Base-by-base conservation (phyloP, 2,797 vertebrate genomes). In the Halcyon smyrnensis region DNA sequence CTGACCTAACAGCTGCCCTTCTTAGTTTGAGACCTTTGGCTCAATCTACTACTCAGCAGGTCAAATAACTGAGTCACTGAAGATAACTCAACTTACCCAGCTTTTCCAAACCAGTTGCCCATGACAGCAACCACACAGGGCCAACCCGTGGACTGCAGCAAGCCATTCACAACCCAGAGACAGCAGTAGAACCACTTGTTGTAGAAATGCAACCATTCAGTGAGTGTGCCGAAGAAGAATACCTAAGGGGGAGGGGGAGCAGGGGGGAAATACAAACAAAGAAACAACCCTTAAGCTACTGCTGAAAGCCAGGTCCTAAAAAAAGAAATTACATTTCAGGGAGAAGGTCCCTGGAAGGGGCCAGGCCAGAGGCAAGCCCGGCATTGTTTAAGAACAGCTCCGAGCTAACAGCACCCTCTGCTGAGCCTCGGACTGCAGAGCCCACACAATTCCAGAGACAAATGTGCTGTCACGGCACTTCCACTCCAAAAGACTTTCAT, bases 71-170 rank as follows among this genome's bases (percentile, higher is more conserved):
- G 39, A 90, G 46, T 73, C 87, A 90, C 16, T 54, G 23, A 57
- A 91, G 76, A 74, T 59, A 91, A 74, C 32, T 64, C 24, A 54
- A 96, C 98, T 53, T 97, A 99, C 99, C 99, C 99, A 2, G 99
- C 97, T 97, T 99, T 99, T 80, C 99, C 99, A 94, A 99, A 99
- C 99, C 99, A 99, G 98, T 99, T 99, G 92, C 99, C 99, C 99
- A 99, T 99, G 95, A 99, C 98, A 9, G 99, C 99, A 36, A 99
- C 99, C 36, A 99, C 99, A 16, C 99, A 99, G 87, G 99, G 99
- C 99, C 99, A 99, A 39, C 99, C 99, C 1, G 99, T 98, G 2
- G 99, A 99, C 98, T 99, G 99, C 95, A 99, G 98, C 95, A 99
- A 98, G 89, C 99, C 99, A 15, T 99, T 99, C 86, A 99, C 97